Conservation (phyloP, 2,888 invertebrate genomes). For the Leptinotarsa juncta region DNA sequence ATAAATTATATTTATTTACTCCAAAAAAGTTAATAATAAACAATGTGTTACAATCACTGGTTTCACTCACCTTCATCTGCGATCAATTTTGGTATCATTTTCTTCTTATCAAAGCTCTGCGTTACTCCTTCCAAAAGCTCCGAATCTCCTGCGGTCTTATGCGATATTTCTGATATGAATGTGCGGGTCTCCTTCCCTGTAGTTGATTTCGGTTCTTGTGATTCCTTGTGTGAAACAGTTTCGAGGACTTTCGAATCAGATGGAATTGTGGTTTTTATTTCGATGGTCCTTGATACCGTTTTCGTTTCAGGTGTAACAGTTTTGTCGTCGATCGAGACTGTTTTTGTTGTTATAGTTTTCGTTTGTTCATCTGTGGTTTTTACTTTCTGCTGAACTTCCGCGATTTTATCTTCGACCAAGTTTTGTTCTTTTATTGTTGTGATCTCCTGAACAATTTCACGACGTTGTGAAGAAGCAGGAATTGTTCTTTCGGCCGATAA, state of each 20-base stretch:
- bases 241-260: constrained; percentile 50
- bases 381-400: constrained; percentile 70
- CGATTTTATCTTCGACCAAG: constrained; percentile 67
- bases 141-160: constrained; percentile 66
- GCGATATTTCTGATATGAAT: constrained; percentile 44
- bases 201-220: constrained; percentile 34
- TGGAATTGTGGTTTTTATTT: constrained; percentile 55
- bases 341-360: constrained; percentile 59
- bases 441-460: constrained; percentile 80
- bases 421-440: constrained; percentile 70
- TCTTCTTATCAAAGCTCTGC: constrained; percentile 62
- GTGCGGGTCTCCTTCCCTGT: constrained; percentile 55
- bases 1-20: no score
- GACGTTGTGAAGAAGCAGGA: constrained; percentile 79
- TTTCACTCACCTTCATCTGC: constrained; percentile 54
- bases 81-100: constrained; percentile 46
- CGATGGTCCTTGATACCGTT: constrained; percentile 45
- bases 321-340: constrained; percentile 20
- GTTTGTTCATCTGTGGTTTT: constrained; percentile 64
- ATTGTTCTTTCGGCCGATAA: constrained; percentile 76
- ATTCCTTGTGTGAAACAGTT: constrained; percentile 46
- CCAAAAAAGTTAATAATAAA: no score
- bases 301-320: constrained; percentile 28
- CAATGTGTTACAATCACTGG: no score
- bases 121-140: constrained; percentile 66